phyloP scores from a whole-genome alignment of 30 jellyfish, hydroid and myxozoan genomes.

The Nemopilema nomurai region DNA sequence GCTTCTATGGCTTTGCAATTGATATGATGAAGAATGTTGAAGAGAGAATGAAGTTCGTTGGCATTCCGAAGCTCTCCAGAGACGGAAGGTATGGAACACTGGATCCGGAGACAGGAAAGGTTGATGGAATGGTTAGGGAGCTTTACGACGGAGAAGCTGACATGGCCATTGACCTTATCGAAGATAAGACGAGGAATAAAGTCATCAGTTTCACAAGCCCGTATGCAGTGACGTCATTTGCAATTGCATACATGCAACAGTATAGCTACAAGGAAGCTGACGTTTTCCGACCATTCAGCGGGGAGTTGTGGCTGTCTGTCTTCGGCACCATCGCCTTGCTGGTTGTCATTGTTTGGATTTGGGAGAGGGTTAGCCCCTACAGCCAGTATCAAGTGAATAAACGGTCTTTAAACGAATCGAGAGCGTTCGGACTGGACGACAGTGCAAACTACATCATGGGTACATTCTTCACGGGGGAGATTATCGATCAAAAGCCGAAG shows the following conservation, averaged over 20 bases:
- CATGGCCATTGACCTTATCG: constrained; percentile 24
- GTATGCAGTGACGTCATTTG: constrained; percentile 21
- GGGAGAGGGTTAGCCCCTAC: constrained; percentile 51
- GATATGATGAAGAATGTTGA: constrained; percentile 38
- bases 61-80: constrained; percentile 4
- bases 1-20: constrained; percentile 20
- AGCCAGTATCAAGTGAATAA: constrained; percentile 10
- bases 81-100: constrained; percentile 48
- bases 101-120: constrained; percentile 1
- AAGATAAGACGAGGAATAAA: constrained; percentile 9
- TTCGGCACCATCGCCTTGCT: constrained; percentile 11
- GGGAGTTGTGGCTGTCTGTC: constrained; percentile 25
- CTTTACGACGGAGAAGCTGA: constrained; percentile 16
- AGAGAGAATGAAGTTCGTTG: constrained; percentile 27
- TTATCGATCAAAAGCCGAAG: constrained; percentile 55
- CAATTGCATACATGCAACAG: constrained; percentile 40
- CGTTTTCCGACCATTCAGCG: constrained; percentile 54
- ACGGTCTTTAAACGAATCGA: background rate
- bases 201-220: constrained; percentile 29
- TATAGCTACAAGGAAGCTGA: constrained; percentile 26
- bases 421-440: constrained; percentile 19
- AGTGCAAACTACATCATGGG: constrained; percentile 61
- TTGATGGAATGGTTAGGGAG: constrained; percentile 28
- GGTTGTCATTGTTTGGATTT: constrained; percentile 21
- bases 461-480: constrained; percentile 58